phyloP scores from a whole-genome alignment of 2,888 invertebrate genomes.

The Pecten maximus region DNA sequence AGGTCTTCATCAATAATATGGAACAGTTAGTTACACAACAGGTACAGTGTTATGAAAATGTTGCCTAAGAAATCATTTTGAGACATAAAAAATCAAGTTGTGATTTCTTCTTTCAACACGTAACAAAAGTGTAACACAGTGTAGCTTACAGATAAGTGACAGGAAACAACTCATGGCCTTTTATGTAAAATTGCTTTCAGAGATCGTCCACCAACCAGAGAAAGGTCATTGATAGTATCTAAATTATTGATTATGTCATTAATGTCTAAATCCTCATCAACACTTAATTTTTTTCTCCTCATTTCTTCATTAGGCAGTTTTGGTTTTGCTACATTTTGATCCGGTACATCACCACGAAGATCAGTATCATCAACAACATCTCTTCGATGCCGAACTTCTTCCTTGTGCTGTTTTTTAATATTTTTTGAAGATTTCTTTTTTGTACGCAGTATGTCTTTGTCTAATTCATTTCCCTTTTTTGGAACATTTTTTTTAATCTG shows the following conservation, averaged over 20 bases:
- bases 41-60: no score
- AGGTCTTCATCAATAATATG: no score
- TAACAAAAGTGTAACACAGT: no score
- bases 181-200: background rate
- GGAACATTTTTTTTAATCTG: background rate
- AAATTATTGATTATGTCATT: background rate
- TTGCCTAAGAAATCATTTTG: no score
- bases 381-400: background rate
- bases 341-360: background rate
- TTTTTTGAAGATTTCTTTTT: slow-evolving; percentile 17
- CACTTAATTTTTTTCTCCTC: background rate
- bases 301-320: background rate
- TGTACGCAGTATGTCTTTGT: background rate
- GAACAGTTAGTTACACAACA: no score
- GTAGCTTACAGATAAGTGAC: no score
- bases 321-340: background rate
- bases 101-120: no score
- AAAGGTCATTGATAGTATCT: background rate
- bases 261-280: background rate
- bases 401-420: background rate
- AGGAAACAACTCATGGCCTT: background rate
- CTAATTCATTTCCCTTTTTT: background rate
- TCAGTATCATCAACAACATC: background rate
- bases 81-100: no score
- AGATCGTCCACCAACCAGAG: background rate